phyloP scores from a whole-genome alignment of 2,888 invertebrate species.

The Euplagia quadripunctaria region DNA sequence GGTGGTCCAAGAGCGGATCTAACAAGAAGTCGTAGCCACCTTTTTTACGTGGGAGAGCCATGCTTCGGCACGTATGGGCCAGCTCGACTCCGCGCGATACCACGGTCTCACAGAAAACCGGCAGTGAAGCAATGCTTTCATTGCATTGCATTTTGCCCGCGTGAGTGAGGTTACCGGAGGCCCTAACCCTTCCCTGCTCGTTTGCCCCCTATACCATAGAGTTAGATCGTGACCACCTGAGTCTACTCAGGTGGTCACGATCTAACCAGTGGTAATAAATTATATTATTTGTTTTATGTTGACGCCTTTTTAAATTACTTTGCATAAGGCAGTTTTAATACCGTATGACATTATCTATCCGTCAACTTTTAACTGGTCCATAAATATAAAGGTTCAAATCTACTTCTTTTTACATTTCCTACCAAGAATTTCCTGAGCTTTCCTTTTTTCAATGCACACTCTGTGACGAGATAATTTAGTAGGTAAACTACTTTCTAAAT shows the following conservation, averaged over 20 bases:
- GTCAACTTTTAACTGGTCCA: neutral
- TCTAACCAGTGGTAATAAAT: neutral
- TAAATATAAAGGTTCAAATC: no score
- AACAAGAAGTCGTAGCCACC: neutral
- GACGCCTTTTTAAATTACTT: neutral
- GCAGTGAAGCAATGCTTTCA: no score
- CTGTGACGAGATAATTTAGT: neutral
- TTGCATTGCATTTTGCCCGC: no score
- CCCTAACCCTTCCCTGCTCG: no score
- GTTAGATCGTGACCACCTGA: no score
- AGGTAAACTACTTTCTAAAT: neutral
- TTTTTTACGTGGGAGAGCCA: no score
- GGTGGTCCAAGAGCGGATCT: neutral
- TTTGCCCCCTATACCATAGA: no score
- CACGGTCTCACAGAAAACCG: no score
- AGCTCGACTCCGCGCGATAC: no score
- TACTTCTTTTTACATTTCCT: neutral
- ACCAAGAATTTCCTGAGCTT: neutral
- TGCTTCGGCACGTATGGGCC: no score
- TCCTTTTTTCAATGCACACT: neutral
- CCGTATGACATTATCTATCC: neutral
- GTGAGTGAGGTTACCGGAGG: no score
- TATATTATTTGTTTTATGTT: neutral
- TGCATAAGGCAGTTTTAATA: neutral
- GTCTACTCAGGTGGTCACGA: neutral